Evolutionary conservation across 2,113 vertebrate genomes (phyloP).

Genomic region (Anseranas semipalmata): DNA sequence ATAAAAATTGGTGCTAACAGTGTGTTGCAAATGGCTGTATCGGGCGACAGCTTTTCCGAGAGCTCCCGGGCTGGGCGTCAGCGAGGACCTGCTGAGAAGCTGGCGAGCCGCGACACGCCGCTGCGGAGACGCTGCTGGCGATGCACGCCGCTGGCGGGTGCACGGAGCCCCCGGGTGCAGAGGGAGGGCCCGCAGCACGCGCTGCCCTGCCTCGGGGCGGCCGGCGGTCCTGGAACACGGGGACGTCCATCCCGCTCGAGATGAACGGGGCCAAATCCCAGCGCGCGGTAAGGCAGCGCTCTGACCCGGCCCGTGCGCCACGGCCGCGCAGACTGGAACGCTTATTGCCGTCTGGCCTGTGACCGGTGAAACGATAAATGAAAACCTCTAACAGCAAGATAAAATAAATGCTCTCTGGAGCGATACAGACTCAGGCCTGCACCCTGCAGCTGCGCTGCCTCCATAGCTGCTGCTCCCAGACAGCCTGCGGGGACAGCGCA

Average conservation of each 20-base stretch:
- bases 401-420: background rate
- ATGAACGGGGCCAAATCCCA: fast-evolving
- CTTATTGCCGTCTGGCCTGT: background rate
- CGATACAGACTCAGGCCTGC: fast-evolving
- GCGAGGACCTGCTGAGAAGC: background rate
- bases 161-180: too few species aligned
- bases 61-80: background rate
- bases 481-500: background rate
- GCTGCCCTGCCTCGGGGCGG: background rate
- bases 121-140: background rate
- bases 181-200: background rate
- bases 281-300: background rate
- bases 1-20: background rate
- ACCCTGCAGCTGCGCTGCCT: fast-evolving
- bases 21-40: background rate
- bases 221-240: fast-evolving
- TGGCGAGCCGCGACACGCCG: background rate
- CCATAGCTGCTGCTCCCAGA: background rate
- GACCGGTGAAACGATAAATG: background rate
- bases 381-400: fast-evolving
- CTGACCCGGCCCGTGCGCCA: background rate
- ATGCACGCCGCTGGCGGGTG: too few species aligned
- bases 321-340: background rate
- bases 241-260: background rate
- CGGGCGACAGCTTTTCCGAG: background rate